Conservation (phyloP, 2,888 invertebrate species). For the Morpho deidamia region DNA sequence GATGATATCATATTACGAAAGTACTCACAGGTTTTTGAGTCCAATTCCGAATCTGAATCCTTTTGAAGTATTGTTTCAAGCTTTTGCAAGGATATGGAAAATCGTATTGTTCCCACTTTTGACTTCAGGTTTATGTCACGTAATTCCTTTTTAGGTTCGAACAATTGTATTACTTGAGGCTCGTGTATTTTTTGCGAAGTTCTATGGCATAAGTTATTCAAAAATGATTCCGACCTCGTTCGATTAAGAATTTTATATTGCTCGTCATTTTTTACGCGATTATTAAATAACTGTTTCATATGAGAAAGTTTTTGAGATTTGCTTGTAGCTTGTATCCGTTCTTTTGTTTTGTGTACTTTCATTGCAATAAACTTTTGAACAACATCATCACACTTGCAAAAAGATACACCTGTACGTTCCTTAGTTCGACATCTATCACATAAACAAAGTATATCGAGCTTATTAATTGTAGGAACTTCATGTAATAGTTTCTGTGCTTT, state of each 20-base stretch:
- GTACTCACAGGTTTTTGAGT: no score
- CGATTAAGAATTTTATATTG: background rate
- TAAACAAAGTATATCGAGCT: conserved; percentile 39
- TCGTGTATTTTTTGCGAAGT: background rate
- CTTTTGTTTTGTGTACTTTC: conserved; percentile 4
- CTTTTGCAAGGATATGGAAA: background rate
- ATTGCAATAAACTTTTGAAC: conserved; percentile 36
- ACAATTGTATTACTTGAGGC: background rate
- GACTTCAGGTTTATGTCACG: background rate
- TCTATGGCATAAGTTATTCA: background rate
- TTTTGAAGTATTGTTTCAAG: background rate
- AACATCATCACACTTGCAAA: conserved; percentile 42
- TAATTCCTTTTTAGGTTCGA: background rate
- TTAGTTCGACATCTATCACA: conserved; percentile 47
- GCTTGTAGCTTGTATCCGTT: background rate
- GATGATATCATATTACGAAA: background rate
- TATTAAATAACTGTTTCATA: background rate
- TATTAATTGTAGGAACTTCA: conserved; percentile 33
- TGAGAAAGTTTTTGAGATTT: background rate
- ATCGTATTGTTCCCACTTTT: background rate
- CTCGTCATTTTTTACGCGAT: background rate
- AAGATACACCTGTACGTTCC: conserved; percentile 27
- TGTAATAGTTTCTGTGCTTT: conserved; percentile 39
- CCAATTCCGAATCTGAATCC: background rate
- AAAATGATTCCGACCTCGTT: background rate